A percentile compares a stretch with the other conserved stretches of the same genome.
Evolutionary conservation across 2,797 vertebrate genomes (phyloP).

Genomic region (Scomberomorus guttatus): DNA sequence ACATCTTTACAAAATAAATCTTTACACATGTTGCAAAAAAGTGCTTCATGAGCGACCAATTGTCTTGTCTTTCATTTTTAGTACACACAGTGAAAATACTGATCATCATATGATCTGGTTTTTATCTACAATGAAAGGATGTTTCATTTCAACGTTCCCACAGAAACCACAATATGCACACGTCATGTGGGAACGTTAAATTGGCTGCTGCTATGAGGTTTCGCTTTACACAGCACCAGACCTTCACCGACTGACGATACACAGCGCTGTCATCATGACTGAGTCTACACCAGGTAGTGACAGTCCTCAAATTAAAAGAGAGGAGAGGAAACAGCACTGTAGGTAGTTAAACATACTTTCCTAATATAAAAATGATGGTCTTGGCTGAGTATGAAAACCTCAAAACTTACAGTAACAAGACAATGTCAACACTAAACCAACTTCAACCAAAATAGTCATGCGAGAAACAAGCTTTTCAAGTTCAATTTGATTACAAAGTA

Average conservation of each 20-base stretch:
- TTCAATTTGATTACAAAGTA: constrained; percentile 72
- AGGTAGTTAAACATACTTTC: constrained; percentile 52
- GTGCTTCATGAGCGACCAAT: constrained; percentile 83
- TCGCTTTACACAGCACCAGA: constrained; percentile 46
- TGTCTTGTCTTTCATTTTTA: constrained; percentile 56
- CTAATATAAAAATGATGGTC: constrained; percentile 58
- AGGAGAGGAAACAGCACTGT: constrained; percentile 52
- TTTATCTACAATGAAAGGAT: constrained; percentile 61
- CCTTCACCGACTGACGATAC: constrained; percentile 32
- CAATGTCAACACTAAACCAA: constrained; percentile 74
- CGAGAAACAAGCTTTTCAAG: constrained; percentile 86
- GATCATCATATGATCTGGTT: constrained; percentile 67
- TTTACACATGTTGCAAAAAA: constrained; percentile 86
- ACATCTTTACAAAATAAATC: constrained; percentile 83
- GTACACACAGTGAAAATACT: constrained; percentile 60
- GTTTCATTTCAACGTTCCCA: constrained; percentile 38
- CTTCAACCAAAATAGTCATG: constrained; percentile 79
- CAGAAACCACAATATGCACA: constrained; percentile 53
- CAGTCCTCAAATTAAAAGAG: constrained; percentile 57
- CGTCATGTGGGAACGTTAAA: constrained; percentile 26
- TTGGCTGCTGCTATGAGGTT: constrained; percentile 53
- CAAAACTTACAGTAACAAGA: constrained; percentile 71
- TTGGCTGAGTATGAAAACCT: constrained; percentile 50
- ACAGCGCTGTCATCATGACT: constrained; percentile 68
- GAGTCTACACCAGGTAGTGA: constrained; percentile 78